phyloP scores from a whole-genome alignment of 2,888 invertebrate genomes.

The Lampropteryx suffumata region DNA sequence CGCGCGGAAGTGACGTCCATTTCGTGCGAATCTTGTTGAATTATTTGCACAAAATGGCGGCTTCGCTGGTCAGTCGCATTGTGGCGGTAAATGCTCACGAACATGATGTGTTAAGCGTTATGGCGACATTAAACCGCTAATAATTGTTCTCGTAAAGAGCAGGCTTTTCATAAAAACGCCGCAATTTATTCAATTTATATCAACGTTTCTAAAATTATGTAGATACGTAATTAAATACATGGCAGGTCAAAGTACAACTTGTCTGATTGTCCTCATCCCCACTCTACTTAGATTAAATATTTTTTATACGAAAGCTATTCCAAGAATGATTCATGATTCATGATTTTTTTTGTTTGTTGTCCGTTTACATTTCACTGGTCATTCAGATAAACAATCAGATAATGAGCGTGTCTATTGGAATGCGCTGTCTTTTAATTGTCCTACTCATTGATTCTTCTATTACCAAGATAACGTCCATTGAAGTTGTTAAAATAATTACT shows the following conservation, averaged over 20 bases:
- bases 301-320: background rate
- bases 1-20: constrained; percentile 61
- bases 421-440: constrained; percentile 7
- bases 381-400: constrained; percentile 6
- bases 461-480: background rate
- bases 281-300: no score
- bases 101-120: constrained; percentile 52
- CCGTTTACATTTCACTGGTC: background rate
- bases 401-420: constrained; percentile 8
- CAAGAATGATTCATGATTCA: background rate
- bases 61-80: constrained; percentile 55
- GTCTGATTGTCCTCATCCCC: no score
- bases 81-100: constrained; percentile 40
- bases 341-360: background rate
- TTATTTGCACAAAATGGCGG: constrained; percentile 71
- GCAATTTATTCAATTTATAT: no score
- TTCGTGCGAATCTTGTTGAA: constrained; percentile 72
- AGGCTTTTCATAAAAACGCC: constrained; percentile 42
- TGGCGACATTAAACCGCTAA: constrained; percentile 62
- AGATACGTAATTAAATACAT: no score
- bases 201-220: no score
- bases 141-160: constrained; percentile 59
- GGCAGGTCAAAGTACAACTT: no score
- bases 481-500: constrained; percentile 8
- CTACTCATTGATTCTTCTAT: constrained; percentile 9